These are phyloP conservation scores for Urocyon cinereoargenteus DNA, from an alignment of 2,797 vertebrate genomes.

Conservation along the genomic window DNA sequence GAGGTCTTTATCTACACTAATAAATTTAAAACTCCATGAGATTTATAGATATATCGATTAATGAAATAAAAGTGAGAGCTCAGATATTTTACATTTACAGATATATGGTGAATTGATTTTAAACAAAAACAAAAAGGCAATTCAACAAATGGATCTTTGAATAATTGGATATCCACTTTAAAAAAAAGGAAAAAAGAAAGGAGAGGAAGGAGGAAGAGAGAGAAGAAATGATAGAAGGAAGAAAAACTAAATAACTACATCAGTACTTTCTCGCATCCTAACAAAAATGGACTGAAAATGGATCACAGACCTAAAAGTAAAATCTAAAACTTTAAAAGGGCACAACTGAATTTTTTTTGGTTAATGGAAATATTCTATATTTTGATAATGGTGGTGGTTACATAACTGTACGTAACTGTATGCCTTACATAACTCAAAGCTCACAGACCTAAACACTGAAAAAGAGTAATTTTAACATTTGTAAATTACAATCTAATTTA, in stretches of 20 bases:
- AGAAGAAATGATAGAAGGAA: neutral
- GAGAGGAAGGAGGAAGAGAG: neutral
- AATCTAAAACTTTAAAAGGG: conserved; percentile 60
- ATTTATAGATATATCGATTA: neutral
- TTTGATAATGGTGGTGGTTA: neutral
- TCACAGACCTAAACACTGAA: conserved; percentile 34
- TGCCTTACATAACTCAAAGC: neutral
- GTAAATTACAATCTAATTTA: neutral
- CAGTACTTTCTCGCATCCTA: neutral
- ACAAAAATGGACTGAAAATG: neutral
- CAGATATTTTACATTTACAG: neutral
- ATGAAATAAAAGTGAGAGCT: conserved; percentile 28
- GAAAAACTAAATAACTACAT: neutral
- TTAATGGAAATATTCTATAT: neutral
- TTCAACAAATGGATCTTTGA: conserved; percentile 17
- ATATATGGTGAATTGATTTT: neutral
- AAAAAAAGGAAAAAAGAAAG: neutral
- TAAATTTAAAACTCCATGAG: conserved; percentile 24
- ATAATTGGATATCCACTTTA: neutral
- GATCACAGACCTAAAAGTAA: conserved; percentile 22
- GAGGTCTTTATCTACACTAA: conserved; percentile 34
- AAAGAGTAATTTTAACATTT: neutral
- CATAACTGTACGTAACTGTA: neutral
- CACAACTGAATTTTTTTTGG: neutral
- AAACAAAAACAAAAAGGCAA: conserved; percentile 3